Evolutionary conservation across 2,888 invertebrate species (phyloP), one percentile per base, ranked within the genome.

Genomic region (Drosophila maculinotata): DNA sequence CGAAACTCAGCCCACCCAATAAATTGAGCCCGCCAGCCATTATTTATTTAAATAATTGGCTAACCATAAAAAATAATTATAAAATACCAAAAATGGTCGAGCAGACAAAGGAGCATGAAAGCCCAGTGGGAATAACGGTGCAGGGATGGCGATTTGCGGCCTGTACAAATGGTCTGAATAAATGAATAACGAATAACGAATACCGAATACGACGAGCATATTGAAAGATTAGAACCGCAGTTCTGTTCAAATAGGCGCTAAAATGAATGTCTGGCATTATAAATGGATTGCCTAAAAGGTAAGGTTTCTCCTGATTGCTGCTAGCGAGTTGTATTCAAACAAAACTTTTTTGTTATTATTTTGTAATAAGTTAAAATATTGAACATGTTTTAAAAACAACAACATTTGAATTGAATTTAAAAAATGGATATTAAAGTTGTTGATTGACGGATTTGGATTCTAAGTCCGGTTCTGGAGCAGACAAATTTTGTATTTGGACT

Each of bases 41-140:
- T 81, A 87, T 87, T 87, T 84, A 84, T 87, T 84, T 81, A 69
- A 87, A 87, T 81, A 84, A 87, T 81, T 87, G 85, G 79, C 63
- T 78, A 58, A 65, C 85, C 68, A 60, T 65, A 65, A 63, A 72
- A 79, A 79, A 79, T 72, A 76, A 79, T 71, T 76, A 72, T 76
- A 79, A 79, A 76, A 79, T 71, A 54, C 76, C 57, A 42, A 60
- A 65, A 71, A 51, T 57, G 54, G 58, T 42, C 25, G 44, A 30
- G 41, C 76, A 56, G 60, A 57, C 52, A 62, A 72, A 39, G 38
- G 58, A 54, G 48, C 49, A 56, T 35, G 31, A 9, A 39, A 35
- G 25, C 20, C 14, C 30, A 9, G 5, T 1, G 28, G 41, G 15
- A 1, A 20, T 28, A 36, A 17, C 8, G 20, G 30, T 6, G 28